Base-by-base conservation (phyloP, 2,888 invertebrate species). In the Dolichopus griseipennis region DNA sequence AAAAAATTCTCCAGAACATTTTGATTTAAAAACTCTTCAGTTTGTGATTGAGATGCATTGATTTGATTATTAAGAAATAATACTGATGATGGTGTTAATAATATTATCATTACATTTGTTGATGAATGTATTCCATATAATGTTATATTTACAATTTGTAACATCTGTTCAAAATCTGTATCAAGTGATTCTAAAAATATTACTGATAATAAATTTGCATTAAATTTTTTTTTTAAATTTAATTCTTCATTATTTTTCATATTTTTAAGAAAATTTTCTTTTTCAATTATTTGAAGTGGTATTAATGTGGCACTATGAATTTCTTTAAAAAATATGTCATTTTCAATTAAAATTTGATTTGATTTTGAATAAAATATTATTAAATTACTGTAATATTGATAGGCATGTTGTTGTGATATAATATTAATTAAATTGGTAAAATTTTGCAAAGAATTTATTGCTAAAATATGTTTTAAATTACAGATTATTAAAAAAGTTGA, bases 1-100 rank as follows among this genome's bases (percentile, higher is more conserved):
- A 69, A 69, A 2, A 69, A 52, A 21, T 65, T 22, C 9, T 22
- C 9, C 22, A 12, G 18, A 65, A 22, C 15, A 34, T 65, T 43
- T 43, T 65, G 12, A 6, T n/a, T 27, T 2, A 4, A 27, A 63
- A 5, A 5, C 1, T 12, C 15, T 27, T 10, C 18, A 27, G 15
- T 22, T 10, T 37, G 1, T 52, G 15, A 52, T 52, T 18, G 9
- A 15, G 8, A 5, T 41, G 3, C 8, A 9, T 41, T 41, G 41
- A 2, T 41, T 15, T 41, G 5, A 12, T 41, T n/a, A n/a, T 27
- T 27, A 27, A 27, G 12, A 8, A 15, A 43, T 43, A 15, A 52
- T 52, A 3, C 18, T 52, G 52, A 18, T 18, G 52, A 7, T 52
- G 9, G 9, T 52, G 9, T 52, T 52, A 52, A 52, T 52, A 22